Evolutionary conservation across 2,888 invertebrate genomes (phyloP).

Genomic region (Andrena dorsata): DNA sequence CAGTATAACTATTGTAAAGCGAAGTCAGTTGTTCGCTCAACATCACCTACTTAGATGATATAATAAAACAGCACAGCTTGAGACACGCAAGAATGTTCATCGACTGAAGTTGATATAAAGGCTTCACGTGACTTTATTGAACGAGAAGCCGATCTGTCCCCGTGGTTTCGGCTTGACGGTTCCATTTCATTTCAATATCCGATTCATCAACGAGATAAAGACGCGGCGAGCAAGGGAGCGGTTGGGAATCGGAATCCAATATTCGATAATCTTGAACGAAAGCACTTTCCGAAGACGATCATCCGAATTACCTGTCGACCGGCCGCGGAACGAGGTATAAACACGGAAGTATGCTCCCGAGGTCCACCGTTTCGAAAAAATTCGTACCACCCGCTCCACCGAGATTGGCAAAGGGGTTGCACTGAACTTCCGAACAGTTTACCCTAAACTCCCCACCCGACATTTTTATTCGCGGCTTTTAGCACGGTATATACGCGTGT

Average conservation of each 20-base stretch:
- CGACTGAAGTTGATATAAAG: not conserved
- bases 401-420: too few species aligned
- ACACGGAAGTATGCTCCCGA: conserved; percentile 3
- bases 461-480: too few species aligned
- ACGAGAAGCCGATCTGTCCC: not conserved
- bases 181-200: conserved; percentile 18
- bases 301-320: conserved; percentile 29
- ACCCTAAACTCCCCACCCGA: too few species aligned
- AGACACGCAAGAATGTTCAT: not conserved
- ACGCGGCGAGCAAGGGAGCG: not conserved
- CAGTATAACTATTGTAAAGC: too few species aligned
- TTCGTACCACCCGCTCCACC: not conserved
- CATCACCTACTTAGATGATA: too few species aligned
- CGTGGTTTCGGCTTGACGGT: conserved; percentile 4
- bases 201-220: conserved; percentile 19
- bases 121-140: conserved; percentile 2
- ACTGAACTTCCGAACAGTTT: too few species aligned
- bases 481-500: too few species aligned
- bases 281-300: conserved; percentile 21
- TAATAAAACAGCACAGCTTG: too few species aligned
- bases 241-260: conserved; percentile 13
- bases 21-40: too few species aligned
- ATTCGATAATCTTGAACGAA: conserved; percentile 16
- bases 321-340: conserved; percentile 15
- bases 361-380: conserved; percentile 11